phyloP scores from a whole-genome alignment of 2,888 invertebrate species.

The Bruchidius siliquastri region DNA sequence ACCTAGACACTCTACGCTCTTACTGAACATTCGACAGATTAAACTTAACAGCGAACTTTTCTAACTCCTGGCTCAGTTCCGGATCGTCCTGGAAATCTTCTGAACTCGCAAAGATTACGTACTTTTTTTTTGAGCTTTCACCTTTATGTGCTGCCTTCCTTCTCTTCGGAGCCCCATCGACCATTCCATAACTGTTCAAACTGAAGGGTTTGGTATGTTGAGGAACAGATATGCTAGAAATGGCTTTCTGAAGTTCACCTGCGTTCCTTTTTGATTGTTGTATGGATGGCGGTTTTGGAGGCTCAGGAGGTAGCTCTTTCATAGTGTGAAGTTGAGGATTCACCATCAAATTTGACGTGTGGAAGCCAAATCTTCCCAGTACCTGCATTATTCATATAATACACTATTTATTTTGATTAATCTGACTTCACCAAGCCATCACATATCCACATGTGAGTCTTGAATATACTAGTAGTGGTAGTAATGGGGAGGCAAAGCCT shows the following conservation, averaged over 20 bases:
- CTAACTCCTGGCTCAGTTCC: slow-evolving; percentile 42
- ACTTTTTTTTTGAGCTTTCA: slow-evolving; percentile 27
- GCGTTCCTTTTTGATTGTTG: slow-evolving; percentile 17
- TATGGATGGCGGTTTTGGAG: slow-evolving; percentile 6
- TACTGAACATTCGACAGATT: slow-evolving; percentile 9
- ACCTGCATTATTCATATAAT: slow-evolving; percentile 31
- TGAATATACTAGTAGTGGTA: no score
- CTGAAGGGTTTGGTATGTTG: slow-evolving; percentile 5
- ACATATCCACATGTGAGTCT: no score
- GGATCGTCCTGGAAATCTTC: slow-evolving; percentile 45
- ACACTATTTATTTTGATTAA: no score
- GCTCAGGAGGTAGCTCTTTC: slow-evolving; percentile 30
- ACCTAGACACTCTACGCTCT: background rate
- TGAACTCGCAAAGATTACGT: slow-evolving; percentile 4
- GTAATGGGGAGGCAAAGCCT: no score
- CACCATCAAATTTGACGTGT: slow-evolving; percentile 44
- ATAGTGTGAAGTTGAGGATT: slow-evolving; percentile 46
- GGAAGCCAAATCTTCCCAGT: slow-evolving; percentile 43
- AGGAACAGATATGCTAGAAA: slow-evolving; percentile 23
- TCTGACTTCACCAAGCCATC: no score
- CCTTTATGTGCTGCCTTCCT: slow-evolving; percentile 33
- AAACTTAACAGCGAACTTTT: slow-evolving; percentile 37
- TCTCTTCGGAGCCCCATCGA: slow-evolving; percentile 18
- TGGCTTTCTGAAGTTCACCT: slow-evolving; percentile 30
- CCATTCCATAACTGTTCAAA: slow-evolving; percentile 16